Evolutionary conservation across 2,113 vertebrate genomes (phyloP), one percentile per base, ranked within the genome.

Genomic region (Nymphicus hollandicus): DNA sequence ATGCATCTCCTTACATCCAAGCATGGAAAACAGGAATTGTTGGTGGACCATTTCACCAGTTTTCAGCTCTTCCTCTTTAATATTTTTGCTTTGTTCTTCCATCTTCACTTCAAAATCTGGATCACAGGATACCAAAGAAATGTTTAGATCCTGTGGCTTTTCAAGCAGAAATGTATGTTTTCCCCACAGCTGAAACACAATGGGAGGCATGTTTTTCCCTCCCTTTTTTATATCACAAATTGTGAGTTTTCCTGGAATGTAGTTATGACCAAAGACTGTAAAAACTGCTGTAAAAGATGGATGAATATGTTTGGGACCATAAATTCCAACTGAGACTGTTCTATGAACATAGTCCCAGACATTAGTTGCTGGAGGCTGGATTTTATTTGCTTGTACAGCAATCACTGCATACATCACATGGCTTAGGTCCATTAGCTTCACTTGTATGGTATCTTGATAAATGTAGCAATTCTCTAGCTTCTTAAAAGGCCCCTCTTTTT

Each of bases 181-280:
- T n/a, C 99, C 99, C 99, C 99, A 99, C 49, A 99, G 98, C 47
- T 99, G 98, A 97, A 99, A 98, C 66, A 99, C 98, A 68, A 99
- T 98, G 1, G 99, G 99, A 41, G 99, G 98, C 71, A 98, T 93
- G 44, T 92, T 98, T 96, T 98, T 99, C 33, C 98, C 98, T 28
- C 98, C 97, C 49, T 97, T 98, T 88, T 98, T 98, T 27, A 99
- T 97, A 81, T 99, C 98, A 82, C 98, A 98, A 93, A 99, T 97
- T 0, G 98, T 98, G 81, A 99, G 98, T 90, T 98, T 99, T 63
- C 94, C 96, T 79, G 99, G 99, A 96, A 99, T 94, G 19, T 99
- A 98, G 81, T 97, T 98, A 60, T 99, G 99, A 95, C 98, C 98
- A 85, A 98, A 99, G 65, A 99, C 91, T 31, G 98, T 98, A 87